Evolutionary conservation across 35 echinoderm and acorn worm genomes (phyloP), one percentile per base, ranked within the genome.

Genomic region (Lytechinus variegatus): DNA sequence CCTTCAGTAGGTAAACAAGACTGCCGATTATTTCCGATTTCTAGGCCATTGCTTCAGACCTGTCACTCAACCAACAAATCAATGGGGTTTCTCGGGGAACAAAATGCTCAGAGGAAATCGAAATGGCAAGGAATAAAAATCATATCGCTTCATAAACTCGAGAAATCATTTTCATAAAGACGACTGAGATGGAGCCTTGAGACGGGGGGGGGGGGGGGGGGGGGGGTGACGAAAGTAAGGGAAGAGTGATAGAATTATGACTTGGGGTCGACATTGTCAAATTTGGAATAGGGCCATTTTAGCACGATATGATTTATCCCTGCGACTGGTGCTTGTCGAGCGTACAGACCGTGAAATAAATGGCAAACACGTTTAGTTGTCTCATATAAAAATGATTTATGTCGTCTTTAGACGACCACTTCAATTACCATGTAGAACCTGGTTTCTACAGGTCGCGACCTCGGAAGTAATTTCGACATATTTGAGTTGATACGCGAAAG

Each of bases 281-380:
- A 93, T 55, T 54, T 93, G 54, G 92, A 93, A 55, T 93, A 93
- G 27, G 54, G 92, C 92, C 92, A 57, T 93, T 93, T 93, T 90
- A 90, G 88, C 53, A 19, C 9, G 54, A 53, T n/a, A 54, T 53
- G 92, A 93, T 93, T 93, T 93, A 93, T 93, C 54, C 9, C 13
- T 55, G 27, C 92, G 92, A 93, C 92, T 93, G 92, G 53, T 93
- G 92, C 53, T 54, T 27, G 29, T 21, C 53, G 92, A 93, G 53
- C 52, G 92, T 28, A 55, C 92, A 44, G 92, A 93, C 92, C 92
- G 57, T 93, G 92, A 93, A 93, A 93, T 93, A 93, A 57, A 93
- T 93, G 92, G 92, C 92, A 93, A 93, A 93, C 92, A 93, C 92
- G 54, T 93, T 93, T 93, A 93, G 92, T 93, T 93, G 54, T 57